Conservation (phyloP, 2,888 invertebrate genomes). For the Thelaira solivaga region DNA sequence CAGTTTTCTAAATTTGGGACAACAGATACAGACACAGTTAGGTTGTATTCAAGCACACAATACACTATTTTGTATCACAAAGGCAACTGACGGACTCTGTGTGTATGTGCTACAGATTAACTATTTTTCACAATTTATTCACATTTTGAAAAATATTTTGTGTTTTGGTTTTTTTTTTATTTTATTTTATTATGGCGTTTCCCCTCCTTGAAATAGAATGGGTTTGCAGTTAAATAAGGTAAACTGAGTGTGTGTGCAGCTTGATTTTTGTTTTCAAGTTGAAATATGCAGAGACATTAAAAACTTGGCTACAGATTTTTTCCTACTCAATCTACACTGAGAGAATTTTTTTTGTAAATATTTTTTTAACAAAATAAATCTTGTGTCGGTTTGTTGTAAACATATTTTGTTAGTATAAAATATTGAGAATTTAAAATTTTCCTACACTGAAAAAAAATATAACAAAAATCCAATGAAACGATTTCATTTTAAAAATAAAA, state of each 20-base stretch:
- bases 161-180: slow-evolving; percentile 8
- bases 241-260: slow-evolving; percentile 19
- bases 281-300: slow-evolving; percentile 14
- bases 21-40: slow-evolving; percentile 43
- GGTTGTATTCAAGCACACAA: slow-evolving; percentile 17
- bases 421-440: no score
- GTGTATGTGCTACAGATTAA: slow-evolving; percentile 48
- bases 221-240: slow-evolving; percentile 6
- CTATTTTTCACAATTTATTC: slow-evolving; percentile 48
- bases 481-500: no score
- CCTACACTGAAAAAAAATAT: no score
- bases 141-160: slow-evolving; percentile 14
- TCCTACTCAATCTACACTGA: slow-evolving; percentile 13
- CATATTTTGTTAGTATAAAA: no score
- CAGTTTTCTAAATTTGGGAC: slow-evolving; percentile 62
- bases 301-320: not conserved
- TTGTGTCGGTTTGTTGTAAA: no score
- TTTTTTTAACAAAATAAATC: no score
- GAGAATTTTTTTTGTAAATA: not conserved
- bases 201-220: slow-evolving; percentile 1
- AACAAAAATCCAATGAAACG: no score
- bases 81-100: not conserved
- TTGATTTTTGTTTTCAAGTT: slow-evolving; percentile 32
- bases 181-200: not conserved
- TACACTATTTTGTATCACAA: not conserved